Percentiles rank a stretch among this genome's conserved stretches.
phyloP scores from a whole-genome alignment of 2,888 invertebrate genomes.

The Axea sp. region DNA sequence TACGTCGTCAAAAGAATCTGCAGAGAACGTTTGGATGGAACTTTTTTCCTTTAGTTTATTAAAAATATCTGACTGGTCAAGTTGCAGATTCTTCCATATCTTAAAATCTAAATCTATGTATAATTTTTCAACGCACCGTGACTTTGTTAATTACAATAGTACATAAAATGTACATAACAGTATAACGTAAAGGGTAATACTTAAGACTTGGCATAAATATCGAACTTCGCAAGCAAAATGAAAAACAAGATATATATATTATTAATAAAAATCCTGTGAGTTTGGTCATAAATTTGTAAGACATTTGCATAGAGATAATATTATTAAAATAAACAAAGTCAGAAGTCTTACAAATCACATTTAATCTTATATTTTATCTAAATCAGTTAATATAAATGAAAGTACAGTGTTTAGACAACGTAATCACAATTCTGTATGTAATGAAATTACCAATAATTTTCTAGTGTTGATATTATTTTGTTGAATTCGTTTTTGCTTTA shows the following conservation, averaged over 20 bases:
- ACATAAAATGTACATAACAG: constrained; percentile 49
- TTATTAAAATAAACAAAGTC: neutral
- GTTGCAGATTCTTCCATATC: constrained; percentile 46
- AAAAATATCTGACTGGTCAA: too few relatives aligned
- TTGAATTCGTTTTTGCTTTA: too few relatives aligned
- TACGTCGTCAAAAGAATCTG: constrained; percentile 32
- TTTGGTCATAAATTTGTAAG: constrained; percentile 19
- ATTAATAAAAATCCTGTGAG: constrained; percentile 16
- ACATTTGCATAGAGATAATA: too few relatives aligned
- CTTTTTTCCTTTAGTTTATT: neutral
- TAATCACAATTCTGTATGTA: too few relatives aligned
- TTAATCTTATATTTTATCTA: too few relatives aligned
- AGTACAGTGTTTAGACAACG: too few relatives aligned
- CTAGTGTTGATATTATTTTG: too few relatives aligned
- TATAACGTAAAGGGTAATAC: constrained; percentile 55
- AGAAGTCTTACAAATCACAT: constrained; percentile 10
- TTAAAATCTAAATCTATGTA: too few relatives aligned
- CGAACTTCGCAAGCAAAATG: constrained; percentile 55
- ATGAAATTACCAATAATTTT: too few relatives aligned
- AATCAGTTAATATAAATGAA: too few relatives aligned
- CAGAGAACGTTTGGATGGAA: constrained; percentile 3
- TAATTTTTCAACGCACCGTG: too few relatives aligned
- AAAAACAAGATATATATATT: constrained; percentile 34
- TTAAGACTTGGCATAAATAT: constrained; percentile 55
- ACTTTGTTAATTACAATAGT: constrained; percentile 44